A percentile compares a stretch with the other conserved stretches of the same genome.
These are phyloP conservation scores for Tridacna gigas DNA, from an alignment of 2,888 invertebrate genomes.

Conservation along the genomic window DNA sequence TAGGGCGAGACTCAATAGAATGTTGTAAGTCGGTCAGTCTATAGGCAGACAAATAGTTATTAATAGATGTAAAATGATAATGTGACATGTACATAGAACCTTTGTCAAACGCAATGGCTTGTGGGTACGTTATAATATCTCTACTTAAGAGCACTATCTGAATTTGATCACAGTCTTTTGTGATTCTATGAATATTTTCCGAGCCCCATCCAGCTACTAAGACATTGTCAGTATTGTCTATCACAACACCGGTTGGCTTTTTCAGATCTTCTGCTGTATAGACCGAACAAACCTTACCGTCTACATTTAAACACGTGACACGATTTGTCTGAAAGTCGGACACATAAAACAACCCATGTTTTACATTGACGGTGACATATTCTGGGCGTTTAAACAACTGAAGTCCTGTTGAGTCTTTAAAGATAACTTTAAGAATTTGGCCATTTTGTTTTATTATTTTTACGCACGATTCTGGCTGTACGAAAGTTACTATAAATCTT, in stretches of 20 bases:
- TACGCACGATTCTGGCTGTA: neutral
- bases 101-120: neutral
- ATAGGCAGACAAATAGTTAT: slow-evolving; percentile 22
- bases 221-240: neutral
- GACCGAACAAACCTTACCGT: neutral
- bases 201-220: slow-evolving; percentile 21
- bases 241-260: slow-evolving; percentile 4
- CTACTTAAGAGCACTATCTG: slow-evolving; percentile 3
- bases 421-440: neutral
- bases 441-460: slow-evolving; percentile 7
- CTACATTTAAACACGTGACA: slow-evolving; percentile 1
- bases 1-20: neutral
- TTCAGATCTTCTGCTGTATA: neutral
- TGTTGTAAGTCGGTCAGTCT: neutral
- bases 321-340: slow-evolving; percentile 14
- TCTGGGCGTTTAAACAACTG: slow-evolving; percentile 13
- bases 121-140: slow-evolving; percentile 19
- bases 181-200: slow-evolving; percentile 21
- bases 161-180: neutral
- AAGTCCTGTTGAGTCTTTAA: neutral
- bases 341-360: neutral
- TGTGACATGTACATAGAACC: slow-evolving; percentile 9
- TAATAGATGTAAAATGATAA: slow-evolving; percentile 27
- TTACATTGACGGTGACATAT: slow-evolving; percentile 12
- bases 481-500: neutral